Evolutionary conservation across 1,140 invertebrate genomes (phyloP).

Genomic region (Drosophila suzukii): DNA sequence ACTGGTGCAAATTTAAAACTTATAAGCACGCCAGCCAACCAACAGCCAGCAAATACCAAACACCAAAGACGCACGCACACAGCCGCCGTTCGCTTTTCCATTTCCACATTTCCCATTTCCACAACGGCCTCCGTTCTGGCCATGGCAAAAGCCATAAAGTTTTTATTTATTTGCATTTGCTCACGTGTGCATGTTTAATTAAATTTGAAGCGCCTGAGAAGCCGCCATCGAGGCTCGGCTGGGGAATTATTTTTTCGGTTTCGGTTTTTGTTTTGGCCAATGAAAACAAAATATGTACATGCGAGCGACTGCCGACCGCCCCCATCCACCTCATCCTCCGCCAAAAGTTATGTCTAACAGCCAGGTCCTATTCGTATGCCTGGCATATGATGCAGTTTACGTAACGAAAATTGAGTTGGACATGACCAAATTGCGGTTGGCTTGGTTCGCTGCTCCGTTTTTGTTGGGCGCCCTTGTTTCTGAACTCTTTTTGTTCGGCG

Average conservation of each 20-base stretch:
- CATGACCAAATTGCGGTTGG: slow-evolving; percentile 79
- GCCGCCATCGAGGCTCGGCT: slow-evolving; percentile 66
- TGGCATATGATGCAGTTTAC: slow-evolving; percentile 78
- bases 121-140: slow-evolving; percentile 22
- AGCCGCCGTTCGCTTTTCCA: slow-evolving; percentile 7
- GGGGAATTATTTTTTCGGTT: slow-evolving; percentile 51
- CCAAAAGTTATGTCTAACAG: slow-evolving; percentile 72
- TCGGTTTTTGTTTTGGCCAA: slow-evolving; percentile 15
- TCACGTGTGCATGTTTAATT: slow-evolving; percentile 84
- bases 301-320: slow-evolving; percentile 9
- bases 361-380: slow-evolving; percentile 28
- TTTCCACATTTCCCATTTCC: slow-evolving; percentile 14
- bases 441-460: slow-evolving; percentile 39
- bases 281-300: slow-evolving; percentile 59
- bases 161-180: slow-evolving; percentile 83
- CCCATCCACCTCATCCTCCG: neutral
- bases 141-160: slow-evolving; percentile 75
- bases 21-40: slow-evolving; percentile 74
- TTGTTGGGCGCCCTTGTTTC: slow-evolving; percentile 8
- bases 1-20: slow-evolving; percentile 70
- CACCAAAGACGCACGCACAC: slow-evolving; percentile 67
- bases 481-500: slow-evolving; percentile 12
- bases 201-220: slow-evolving; percentile 80
- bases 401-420: slow-evolving; percentile 81
- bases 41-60: slow-evolving; percentile 38